phyloP scores from a whole-genome alignment of 1,140 invertebrate genomes.

The Hesperophylax magnus region DNA sequence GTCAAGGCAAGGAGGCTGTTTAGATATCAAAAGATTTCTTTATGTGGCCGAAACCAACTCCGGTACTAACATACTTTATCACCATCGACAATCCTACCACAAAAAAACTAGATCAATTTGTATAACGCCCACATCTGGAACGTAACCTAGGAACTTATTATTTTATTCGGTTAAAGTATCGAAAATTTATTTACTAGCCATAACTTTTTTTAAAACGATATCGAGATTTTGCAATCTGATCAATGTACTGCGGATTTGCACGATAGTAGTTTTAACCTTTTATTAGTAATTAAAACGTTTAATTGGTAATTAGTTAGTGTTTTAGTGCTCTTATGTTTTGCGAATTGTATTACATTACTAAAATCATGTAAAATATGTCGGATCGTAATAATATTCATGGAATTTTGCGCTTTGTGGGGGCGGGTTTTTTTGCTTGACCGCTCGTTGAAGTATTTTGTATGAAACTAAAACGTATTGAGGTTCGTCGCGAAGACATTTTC shows the following conservation, averaged over 20 bases:
- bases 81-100: neutral
- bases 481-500: neutral
- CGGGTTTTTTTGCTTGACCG: too few relatives aligned
- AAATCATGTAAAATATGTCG: too few relatives aligned
- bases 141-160: too few relatives aligned
- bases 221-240: too few relatives aligned
- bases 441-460: too few relatives aligned
- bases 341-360: neutral
- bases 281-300: neutral
- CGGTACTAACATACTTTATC: neutral
- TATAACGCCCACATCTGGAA: neutral
- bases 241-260: too few relatives aligned
- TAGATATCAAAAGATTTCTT: slow-evolving; percentile 8
- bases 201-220: too few relatives aligned
- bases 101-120: slow-evolving; percentile 23
- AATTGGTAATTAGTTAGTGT: neutral
- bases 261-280: neutral
- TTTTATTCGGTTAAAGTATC: too few relatives aligned
- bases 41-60: neutral
- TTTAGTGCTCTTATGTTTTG: neutral
- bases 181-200: too few relatives aligned
- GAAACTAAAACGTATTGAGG: too few relatives aligned
- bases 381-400: too few relatives aligned
- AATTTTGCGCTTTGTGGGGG: too few relatives aligned
- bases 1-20: neutral